Base-by-base conservation (phyloP, 2,113 vertebrate species). In the Sorex araneus region DNA sequence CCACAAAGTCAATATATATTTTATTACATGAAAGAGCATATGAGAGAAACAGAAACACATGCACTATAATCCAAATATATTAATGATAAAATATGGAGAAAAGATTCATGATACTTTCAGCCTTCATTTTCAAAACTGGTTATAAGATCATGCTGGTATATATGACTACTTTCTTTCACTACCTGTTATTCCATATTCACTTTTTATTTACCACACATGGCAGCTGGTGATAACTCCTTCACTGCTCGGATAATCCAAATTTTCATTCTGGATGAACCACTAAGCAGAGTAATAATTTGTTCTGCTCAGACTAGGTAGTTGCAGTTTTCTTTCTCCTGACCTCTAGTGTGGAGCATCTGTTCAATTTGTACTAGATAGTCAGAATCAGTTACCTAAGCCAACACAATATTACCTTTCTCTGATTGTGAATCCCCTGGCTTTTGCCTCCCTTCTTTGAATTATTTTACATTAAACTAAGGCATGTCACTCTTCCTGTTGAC, bases 1-100 rank as follows among this genome's bases (percentile, higher is more conserved):
- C n/a, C n/a, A n/a, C n/a, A n/a, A 60, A 92, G 16, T 81, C n/a
- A 82, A 4, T 57, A 19, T 13, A 43, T 54, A 23, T 87, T 80
- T 73, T 82, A 7, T 88, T 69, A 83, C 25, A 87, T 81, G 21
- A 87, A 83, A 88, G 45, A 6, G 9, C 13, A 74, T 88, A 60
- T 27, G 63, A 87, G 60, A 27, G 12, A 54, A 75, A 32, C 27
- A 43, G 34, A 73, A 73, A 27, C 10, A 73, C 34, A 16, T 32
- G n/a, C n/a, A 40, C 23, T 34, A 47, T 43, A 0, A 28, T 60
- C 87, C 70, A 76, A 76, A 43, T 70, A 8, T 47, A 50, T 83
- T 63, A 1, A 8, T 36, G 28, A n/a, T 21, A 89, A 89, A 89
- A 89, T 43, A 60, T 76, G 11, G 71, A 87, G 30, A 8, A 93